Percentiles rank a stretch among this genome's conserved stretches.
Conservation (phyloP, 2,888 invertebrate species). For the Mayetiola destructor region DNA sequence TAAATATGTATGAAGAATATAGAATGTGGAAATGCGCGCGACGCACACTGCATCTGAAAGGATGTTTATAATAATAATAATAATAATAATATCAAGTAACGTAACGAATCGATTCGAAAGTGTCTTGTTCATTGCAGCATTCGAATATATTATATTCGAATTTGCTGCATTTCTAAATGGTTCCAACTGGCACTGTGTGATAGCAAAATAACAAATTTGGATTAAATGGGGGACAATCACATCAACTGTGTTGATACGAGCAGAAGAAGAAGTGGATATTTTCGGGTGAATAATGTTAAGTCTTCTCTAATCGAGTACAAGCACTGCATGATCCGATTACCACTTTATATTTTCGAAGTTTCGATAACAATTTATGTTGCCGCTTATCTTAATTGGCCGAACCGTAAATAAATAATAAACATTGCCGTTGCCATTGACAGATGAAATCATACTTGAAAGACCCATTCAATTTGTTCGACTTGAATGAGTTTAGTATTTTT, state of each 20-base stretch:
- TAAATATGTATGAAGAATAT: too few species aligned
- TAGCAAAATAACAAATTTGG: slow-evolving; percentile 5
- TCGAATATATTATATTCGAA: too few species aligned
- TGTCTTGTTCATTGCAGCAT: too few species aligned
- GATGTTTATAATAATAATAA: too few species aligned
- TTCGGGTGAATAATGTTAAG: too few species aligned
- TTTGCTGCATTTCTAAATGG: background rate
- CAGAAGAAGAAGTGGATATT: background rate
- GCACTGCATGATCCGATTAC: background rate
- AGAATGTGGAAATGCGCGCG: too few species aligned
- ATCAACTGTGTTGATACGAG: too few species aligned
- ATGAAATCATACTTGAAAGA: too few species aligned
- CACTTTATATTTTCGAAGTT: too few species aligned
- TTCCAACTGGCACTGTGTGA: background rate
- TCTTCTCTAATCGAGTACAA: background rate
- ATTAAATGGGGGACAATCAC: background rate
- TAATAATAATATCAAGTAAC: background rate
- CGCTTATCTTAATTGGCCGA: slow-evolving; percentile 2
- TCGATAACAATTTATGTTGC: too few species aligned
- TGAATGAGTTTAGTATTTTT: background rate
- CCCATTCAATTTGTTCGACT: background rate
- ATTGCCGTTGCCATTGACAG: too few species aligned
- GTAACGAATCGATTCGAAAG: slow-evolving; percentile 3
- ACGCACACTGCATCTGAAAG: background rate
- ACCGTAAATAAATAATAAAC: slow-evolving; percentile 2